Evolutionary conservation across 2,797 vertebrate species (phyloP), one percentile per base, ranked within the genome.

Genomic region (Takifugu rubripes): DNA sequence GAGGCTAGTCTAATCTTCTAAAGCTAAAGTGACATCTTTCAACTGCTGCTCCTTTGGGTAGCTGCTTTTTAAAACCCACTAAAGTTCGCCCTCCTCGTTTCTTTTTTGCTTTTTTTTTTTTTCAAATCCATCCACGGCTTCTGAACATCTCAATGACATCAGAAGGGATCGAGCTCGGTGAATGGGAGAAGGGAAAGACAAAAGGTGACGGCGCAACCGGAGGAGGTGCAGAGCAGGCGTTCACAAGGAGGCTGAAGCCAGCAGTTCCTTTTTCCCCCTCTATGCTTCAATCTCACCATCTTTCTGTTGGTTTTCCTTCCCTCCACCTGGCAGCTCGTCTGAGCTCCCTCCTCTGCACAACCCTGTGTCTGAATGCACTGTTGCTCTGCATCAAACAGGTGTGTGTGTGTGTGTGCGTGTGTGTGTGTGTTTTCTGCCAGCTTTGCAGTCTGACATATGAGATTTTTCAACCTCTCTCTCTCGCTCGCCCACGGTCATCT

Each of bases 401-500:
- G n/a, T 55, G 47, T 55, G 21, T 68, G 53, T 71, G 68, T 60
- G 60, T 56, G 61, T 68, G 36, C 40, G 36, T 40, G 12, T 33
- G 31, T 82, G 77, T 77, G 70, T 79, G 72, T 66, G 71, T 60
- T 84, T 86, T 85, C 73, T 84, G 85, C 87, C 81, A 78, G 84
- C 84, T 82, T 79, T 84, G 85, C 84, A 84, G 81, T 85, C 81
- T 85, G 81, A 87, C 82, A 84, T 78, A 50, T 78, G 74, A 85
- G 79, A 76, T 85, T 84, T 87, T 88, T 87, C 82, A 83, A 73
- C 77, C 70, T 68, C 75, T 51, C 27, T 36, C 29, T 21, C 50
- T 24, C 74, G 17, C 29, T 33, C 74, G 73, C 79, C 72, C 82
- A 81, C 81, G 75, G 66, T 80, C 83, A 83, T 88, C 87, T 86